A percentile compares a stretch with the other conserved stretches of the same genome.
Conservation (phyloP, 2,797 vertebrate genomes). For the Enteromius argenteus region DNA sequence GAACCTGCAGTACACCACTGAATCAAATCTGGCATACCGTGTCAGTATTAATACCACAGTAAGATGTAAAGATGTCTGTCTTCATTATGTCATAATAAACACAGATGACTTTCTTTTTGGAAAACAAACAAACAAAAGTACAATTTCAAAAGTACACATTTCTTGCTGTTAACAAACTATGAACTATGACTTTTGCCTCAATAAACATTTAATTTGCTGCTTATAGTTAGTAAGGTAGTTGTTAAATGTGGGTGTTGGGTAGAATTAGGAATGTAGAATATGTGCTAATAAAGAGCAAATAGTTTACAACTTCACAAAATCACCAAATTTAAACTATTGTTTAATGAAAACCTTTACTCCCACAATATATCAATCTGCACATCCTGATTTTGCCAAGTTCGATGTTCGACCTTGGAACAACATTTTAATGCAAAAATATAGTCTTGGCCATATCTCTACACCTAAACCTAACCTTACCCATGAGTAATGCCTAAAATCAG, state of each 20-base stretch:
- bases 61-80: not conserved
- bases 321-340: not conserved
- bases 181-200: not conserved
- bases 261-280: not conserved
- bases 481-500: no score
- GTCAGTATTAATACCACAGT: not conserved
- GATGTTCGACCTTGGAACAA: no score
- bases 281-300: not conserved
- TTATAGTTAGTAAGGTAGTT: not conserved
- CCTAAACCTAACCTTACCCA: no score
- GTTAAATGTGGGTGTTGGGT: not conserved
- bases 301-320: not conserved
- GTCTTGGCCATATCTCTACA: no score
- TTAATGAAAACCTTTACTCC: not conserved
- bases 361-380: not conserved
- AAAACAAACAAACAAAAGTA: not conserved
- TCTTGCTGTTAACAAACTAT: not conserved
- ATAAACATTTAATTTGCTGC: not conserved
- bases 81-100: not conserved
- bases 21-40: constrained; percentile 7
- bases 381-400: no score
- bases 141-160: not conserved
- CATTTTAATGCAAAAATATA: no score
- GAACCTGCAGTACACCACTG: constrained; percentile 2
- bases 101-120: not conserved